Evolutionary conservation across 2,113 vertebrate genomes (phyloP).

Genomic region (Tupaia tana): DNA sequence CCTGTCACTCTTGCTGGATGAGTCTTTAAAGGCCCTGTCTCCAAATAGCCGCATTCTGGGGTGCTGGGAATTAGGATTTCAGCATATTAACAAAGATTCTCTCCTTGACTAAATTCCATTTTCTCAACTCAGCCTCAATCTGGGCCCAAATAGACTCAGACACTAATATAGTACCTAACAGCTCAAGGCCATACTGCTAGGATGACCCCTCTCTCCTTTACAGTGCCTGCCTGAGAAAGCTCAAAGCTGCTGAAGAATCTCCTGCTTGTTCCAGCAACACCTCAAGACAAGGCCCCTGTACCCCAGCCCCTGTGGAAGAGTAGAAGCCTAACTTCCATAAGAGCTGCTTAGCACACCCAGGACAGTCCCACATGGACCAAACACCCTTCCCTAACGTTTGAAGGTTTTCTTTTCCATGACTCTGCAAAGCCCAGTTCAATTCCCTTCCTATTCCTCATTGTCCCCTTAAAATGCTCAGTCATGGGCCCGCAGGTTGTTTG

Average conservation of each 20-base stretch:
- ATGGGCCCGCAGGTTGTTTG: too few species aligned
- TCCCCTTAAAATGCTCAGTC: too few species aligned
- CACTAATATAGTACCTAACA: not conserved
- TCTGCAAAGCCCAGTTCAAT: not conserved
- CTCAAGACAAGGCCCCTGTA: not conserved
- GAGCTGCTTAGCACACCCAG: not conserved
- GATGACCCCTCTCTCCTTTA: not conserved
- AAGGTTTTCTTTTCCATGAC: too few species aligned
- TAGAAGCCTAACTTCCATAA: too few species aligned
- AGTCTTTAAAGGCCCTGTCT: too few species aligned
- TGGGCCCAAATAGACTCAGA: not conserved
- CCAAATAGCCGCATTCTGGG: too few species aligned
- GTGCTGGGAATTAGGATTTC: too few species aligned
- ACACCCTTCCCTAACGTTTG: too few species aligned
- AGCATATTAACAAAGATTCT: too few species aligned
- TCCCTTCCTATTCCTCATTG: not conserved
- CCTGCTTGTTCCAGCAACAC: not conserved
- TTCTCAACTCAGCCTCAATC: not conserved
- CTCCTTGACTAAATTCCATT: not conserved
- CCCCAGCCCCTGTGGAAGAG: not conserved
- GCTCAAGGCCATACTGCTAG: not conserved
- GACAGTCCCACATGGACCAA: too few species aligned
- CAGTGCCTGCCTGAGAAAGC: too few species aligned
- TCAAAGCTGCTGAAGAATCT: not conserved
- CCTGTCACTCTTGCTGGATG: too few species aligned